Evolutionary conservation across 1,140 invertebrate species (phyloP).

Genomic region (Eriosoma lanigerum): DNA sequence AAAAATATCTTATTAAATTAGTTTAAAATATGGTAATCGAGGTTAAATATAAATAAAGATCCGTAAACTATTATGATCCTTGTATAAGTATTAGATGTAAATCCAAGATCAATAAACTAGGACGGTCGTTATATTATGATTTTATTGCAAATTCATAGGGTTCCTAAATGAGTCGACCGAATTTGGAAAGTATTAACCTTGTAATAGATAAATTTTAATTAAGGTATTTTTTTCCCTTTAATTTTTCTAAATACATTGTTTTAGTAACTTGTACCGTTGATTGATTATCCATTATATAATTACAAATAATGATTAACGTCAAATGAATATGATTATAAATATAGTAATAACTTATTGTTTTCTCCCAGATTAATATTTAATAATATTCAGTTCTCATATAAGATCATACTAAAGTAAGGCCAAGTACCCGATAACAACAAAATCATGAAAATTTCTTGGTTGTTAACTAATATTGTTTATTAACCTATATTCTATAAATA

Average conservation of each 20-base stretch:
- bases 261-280: background rate
- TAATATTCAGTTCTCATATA: no score
- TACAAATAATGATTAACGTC: conserved; percentile 1
- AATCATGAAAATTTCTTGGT: no score
- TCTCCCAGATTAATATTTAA: no score
- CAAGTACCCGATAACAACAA: no score
- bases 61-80: conserved; percentile 18
- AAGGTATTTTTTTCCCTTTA: background rate
- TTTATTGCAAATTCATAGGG: conserved; percentile 39
- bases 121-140: conserved; percentile 43
- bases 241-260: background rate
- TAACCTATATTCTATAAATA: no score
- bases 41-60: conserved; percentile 17
- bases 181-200: conserved; percentile 24
- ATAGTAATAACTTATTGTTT: no score
- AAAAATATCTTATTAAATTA: background rate
- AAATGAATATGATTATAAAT: no score
- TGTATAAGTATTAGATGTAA: background rate
- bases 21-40: conserved; percentile 17
- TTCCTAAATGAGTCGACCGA: conserved; percentile 23
- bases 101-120: conserved; percentile 47
- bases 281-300: background rate
- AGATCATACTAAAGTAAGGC: no score
- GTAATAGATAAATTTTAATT: conserved; percentile 41
- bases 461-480: no score